A percentile compares a stretch with the other conserved stretches of the same genome.
Evolutionary conservation across 2,797 vertebrate species (phyloP).

Genomic region (Gobio occitaniae): DNA sequence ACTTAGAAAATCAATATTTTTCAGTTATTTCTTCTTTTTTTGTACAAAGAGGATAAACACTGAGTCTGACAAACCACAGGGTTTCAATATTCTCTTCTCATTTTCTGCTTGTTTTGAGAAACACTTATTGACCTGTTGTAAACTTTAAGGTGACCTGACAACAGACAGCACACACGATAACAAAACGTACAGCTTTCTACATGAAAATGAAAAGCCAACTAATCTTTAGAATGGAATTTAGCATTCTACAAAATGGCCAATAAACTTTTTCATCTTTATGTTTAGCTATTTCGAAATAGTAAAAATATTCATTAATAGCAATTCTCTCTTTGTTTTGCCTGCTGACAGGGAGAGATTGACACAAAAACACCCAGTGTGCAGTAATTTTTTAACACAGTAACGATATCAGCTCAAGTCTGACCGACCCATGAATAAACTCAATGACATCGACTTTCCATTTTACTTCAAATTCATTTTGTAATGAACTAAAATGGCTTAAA

Average conservation of each 20-base stretch:
- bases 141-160: conserved; percentile 58
- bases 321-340: conserved; percentile 22
- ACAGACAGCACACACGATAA: conserved; percentile 55
- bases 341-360: background rate
- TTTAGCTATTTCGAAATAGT: conserved; percentile 11
- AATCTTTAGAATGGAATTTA: conserved; percentile 22
- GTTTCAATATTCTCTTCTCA: conserved; percentile 29
- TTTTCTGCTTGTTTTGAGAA: conserved; percentile 59
- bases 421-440: conserved; percentile 1
- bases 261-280: conserved; percentile 1
- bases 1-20: conserved; percentile 56
- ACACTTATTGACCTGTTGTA: conserved; percentile 55
- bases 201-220: conserved; percentile 24
- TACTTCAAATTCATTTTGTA: conserved; percentile 1
- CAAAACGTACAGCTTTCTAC: conserved; percentile 48
- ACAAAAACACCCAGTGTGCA: conserved; percentile 29
- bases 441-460: background rate
- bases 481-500: background rate
- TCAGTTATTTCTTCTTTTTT: conserved; percentile 30
- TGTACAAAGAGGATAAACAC: conserved; percentile 58
- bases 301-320: background rate
- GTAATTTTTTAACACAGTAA: conserved; percentile 23
- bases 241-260: conserved; percentile 46
- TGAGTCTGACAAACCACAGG: conserved; percentile 50
- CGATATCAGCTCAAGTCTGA: conserved; percentile 11